Evolutionary conservation across 2,888 invertebrate species (phyloP).

Genomic region (Troilus luridus): DNA sequence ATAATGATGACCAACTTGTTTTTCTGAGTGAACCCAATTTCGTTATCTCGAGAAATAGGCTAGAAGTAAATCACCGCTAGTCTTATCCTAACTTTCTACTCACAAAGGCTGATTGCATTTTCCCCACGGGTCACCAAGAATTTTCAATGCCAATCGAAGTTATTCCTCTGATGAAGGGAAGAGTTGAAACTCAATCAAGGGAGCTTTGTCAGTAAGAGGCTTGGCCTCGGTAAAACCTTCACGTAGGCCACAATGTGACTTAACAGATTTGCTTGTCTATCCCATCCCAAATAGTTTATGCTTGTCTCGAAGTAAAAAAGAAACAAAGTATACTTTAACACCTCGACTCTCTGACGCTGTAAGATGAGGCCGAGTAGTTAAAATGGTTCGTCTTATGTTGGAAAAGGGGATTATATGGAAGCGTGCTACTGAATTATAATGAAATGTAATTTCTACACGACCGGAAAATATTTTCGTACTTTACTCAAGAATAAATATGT

Average conservation of each 20-base stretch:
- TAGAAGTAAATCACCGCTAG: not conserved
- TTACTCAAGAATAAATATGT: not conserved
- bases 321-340: not conserved
- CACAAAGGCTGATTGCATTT: not conserved
- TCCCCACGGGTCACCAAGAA: not conserved
- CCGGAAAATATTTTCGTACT: not conserved
- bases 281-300: not conserved
- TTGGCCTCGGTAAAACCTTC: not conserved
- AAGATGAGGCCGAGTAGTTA: not conserved
- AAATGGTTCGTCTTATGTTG: not conserved
- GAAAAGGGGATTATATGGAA: not conserved
- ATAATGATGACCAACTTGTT: too few relatives aligned
- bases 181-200: slow-evolving; percentile 11
- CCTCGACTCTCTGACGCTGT: not conserved
- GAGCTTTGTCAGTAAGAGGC: not conserved
- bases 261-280: not conserved
- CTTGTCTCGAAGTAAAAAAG: not conserved
- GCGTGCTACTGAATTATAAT: not conserved
- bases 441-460: not conserved
- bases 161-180: not conserved
- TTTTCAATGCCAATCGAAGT: slow-evolving; percentile 23
- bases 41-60: not conserved
- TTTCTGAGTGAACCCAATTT: not conserved
- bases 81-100: not conserved
- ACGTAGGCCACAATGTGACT: not conserved